Percentiles rank a stretch among this genome's conserved stretches.
phyloP scores from a whole-genome alignment of 2,888 invertebrate species.

The Xestia c-nigrum region DNA sequence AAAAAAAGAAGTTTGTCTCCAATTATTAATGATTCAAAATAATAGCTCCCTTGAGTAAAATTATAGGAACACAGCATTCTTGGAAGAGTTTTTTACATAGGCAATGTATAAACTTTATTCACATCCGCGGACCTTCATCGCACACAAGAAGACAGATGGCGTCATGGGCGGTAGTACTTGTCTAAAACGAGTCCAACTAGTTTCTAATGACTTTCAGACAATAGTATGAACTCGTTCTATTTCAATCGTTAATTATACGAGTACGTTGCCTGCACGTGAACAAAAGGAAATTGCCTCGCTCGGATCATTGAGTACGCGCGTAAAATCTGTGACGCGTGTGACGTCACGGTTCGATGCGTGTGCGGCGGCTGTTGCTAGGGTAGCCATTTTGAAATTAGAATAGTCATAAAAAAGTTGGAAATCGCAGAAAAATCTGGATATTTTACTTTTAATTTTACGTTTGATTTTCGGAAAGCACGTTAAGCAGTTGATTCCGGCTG shows the following conservation, averaged over 20 bases:
- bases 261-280: constrained; percentile 52
- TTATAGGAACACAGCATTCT: background rate
- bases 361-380: constrained; percentile 16
- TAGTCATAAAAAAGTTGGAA: background rate
- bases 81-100: background rate
- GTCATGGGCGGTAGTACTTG: background rate
- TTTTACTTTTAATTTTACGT: background rate
- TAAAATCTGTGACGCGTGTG: constrained; percentile 66
- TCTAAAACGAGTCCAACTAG: constrained; percentile 20
- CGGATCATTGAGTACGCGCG: constrained; percentile 62
- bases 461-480: background rate
- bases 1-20: background rate
- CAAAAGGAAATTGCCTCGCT: constrained; percentile 63
- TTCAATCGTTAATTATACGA: constrained; percentile 50
- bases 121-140: background rate
- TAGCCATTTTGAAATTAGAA: background rate
- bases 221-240: constrained; percentile 36
- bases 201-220: constrained; percentile 35
- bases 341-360: constrained; percentile 58
- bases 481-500: too few relatives aligned
- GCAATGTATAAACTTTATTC: background rate
- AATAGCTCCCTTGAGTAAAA: background rate
- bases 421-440: background rate
- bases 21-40: background rate
- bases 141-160: background rate